phyloP scores from a whole-genome alignment of 1,140 invertebrate species.

The Acyrthosiphon pisum region DNA sequence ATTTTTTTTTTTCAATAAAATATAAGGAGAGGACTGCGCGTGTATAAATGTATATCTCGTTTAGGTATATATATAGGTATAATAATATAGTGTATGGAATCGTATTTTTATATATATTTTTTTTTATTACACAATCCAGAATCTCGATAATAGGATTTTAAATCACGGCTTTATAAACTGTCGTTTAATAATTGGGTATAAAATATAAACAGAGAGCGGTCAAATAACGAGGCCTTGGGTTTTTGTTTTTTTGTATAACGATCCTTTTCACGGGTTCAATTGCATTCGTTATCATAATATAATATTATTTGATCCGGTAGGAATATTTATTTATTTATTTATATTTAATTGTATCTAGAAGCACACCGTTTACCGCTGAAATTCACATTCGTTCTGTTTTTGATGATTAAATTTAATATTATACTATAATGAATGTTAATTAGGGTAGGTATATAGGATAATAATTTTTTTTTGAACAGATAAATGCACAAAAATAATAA shows the following conservation, averaged over 20 bases:
- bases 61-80: neutral
- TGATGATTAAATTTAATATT: neutral
- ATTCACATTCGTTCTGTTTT: neutral
- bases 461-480: neutral
- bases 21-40: neutral
- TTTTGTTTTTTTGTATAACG: neutral
- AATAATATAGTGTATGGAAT: neutral
- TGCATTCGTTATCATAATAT: conserved; percentile 10
- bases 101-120: neutral
- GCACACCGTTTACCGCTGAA: neutral
- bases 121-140: neutral
- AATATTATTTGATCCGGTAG: neutral
- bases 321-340: neutral
- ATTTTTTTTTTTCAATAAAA: conserved; percentile 7
- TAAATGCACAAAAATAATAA: neutral
- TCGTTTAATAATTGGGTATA: conserved; percentile 16
- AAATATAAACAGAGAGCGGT: conserved; percentile 27
- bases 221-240: neutral
- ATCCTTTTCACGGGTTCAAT: conserved; percentile 14
- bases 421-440: neutral
- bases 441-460: neutral
- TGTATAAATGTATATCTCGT: neutral
- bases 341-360: neutral
- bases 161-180: neutral
- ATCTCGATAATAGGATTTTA: conserved; percentile 12